Evolutionary conservation across 2,888 invertebrate species (phyloP), one percentile per base, ranked within the genome.

Genomic region (Platerodrilus igneus): DNA sequence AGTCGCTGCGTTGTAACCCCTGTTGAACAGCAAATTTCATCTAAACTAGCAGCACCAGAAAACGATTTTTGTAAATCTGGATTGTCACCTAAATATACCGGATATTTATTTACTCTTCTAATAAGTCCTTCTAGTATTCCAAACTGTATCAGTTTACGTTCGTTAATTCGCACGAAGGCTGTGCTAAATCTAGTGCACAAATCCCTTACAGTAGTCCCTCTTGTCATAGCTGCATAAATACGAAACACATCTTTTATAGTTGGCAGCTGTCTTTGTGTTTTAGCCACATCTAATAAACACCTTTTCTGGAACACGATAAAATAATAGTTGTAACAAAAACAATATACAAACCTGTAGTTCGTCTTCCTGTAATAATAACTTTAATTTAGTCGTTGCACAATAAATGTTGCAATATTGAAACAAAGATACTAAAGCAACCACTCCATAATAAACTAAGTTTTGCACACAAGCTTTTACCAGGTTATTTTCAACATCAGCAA

Each of bases 391-490:
- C 1, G 78, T 79, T 1, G 76, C 71, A 42, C 76, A 75, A 59
- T 81, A 82, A 11, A 78, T 74, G 64, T 81, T 81, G 17, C 77
- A 76, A 64, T 82, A 82, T 63, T 79, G 76, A 61, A 80, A 80
- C 35, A 79, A 69, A 7, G 79, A 76, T 18, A 78, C 72, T 43
- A 80, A 51, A 3, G 68, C 67, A 1, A 78, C 81, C 40, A 81
- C 79, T 14, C 78, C 79, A 53, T 83, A 83, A 61, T 84, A 93
- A 50, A 88, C 79, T 48, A 95, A 73, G 70, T 95, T 95, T 65
- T 93, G 93, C 39, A 95, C 81, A 64, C 93, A 93, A 0, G 91
- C 87, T 67, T 95, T 95, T 1, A 95, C 95, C 18, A 95, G 74
- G 64, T 90, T 89, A 50, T 87, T 88, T 63, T 95, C 94, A 0